phyloP scores from a whole-genome alignment of 2,888 invertebrate species.

The Atrina japonica region DNA sequence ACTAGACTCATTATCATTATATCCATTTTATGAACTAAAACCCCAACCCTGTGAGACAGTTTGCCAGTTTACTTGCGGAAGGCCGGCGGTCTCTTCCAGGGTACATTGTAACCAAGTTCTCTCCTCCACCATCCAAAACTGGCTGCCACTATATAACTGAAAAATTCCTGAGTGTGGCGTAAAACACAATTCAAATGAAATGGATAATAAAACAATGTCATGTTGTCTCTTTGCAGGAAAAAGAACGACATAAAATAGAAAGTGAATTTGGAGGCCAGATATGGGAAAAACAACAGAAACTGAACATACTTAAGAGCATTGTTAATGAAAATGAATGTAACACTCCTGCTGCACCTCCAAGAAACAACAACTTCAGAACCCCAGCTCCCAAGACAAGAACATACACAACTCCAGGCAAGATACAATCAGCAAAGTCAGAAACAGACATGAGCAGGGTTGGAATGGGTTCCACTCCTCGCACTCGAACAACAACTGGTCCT shows the following conservation, averaged over 20 bases:
- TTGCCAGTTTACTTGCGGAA: no score
- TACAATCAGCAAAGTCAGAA: constrained; percentile 70
- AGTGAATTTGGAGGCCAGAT: constrained; percentile 68
- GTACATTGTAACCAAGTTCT: no score
- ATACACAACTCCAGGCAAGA: constrained; percentile 58
- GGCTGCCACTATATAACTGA: no score
- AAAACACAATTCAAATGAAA: no score
- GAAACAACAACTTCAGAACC: constrained; percentile 34
- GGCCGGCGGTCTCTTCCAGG: no score
- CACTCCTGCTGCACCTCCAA: constrained; percentile 37
- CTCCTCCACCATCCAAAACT: no score
- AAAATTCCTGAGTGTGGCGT: no score
- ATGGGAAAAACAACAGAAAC: constrained; percentile 73
- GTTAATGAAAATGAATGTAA: constrained; percentile 68
- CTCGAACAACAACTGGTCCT: constrained; percentile 43
- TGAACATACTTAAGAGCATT: constrained; percentile 75
- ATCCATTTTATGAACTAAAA: no score
- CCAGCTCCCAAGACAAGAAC: constrained; percentile 64
- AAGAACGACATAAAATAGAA: constrained; percentile 70
- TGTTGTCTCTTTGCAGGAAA: constrained; percentile 68
- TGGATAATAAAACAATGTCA: no score
- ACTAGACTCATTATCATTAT: no score
- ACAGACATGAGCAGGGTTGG: constrained; percentile 67
- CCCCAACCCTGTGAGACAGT: no score
- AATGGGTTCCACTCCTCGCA: constrained; percentile 41